phyloP scores from a whole-genome alignment of 2,113 vertebrate species.

The Muscicapa adusta region DNA sequence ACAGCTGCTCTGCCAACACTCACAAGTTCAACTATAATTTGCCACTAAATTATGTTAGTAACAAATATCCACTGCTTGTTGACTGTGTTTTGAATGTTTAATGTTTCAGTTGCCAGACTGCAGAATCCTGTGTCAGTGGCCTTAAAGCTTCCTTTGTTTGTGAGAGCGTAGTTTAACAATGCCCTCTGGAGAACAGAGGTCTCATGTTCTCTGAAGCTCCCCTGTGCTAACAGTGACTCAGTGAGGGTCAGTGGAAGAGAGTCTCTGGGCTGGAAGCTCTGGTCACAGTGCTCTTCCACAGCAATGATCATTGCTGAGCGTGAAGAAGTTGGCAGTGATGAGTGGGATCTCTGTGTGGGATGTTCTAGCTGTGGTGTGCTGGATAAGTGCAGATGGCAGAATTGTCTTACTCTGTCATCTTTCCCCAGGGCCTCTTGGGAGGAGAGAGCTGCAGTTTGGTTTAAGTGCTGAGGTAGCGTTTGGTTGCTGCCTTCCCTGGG shows the following conservation, averaged over 20 bases:
- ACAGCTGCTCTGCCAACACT: background rate
- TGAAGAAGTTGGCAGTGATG: background rate
- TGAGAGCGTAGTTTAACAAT: background rate
- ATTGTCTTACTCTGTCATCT: background rate
- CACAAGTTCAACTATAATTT: background rate
- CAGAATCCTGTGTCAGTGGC: background rate
- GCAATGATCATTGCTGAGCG: background rate
- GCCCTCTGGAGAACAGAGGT: background rate
- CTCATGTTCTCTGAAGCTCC: background rate
- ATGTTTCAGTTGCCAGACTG: background rate
- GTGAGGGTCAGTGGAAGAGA: background rate
- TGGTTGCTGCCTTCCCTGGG: background rate
- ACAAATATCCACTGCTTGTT: background rate
- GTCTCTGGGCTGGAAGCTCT: background rate
- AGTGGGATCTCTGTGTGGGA: background rate
- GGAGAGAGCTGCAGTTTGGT: background rate
- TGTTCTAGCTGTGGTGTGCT: background rate
- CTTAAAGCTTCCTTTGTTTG: constrained; percentile 23
- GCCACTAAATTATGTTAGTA: background rate
- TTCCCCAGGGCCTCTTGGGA: background rate
- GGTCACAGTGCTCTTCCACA: background rate
- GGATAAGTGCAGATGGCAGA: background rate
- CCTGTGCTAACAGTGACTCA: background rate
- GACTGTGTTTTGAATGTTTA: background rate
- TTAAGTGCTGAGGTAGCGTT: background rate